Evolutionary conservation across 2,888 invertebrate species (phyloP), one percentile per base, ranked within the genome.

Genomic region (Phymatocera aterrima): DNA sequence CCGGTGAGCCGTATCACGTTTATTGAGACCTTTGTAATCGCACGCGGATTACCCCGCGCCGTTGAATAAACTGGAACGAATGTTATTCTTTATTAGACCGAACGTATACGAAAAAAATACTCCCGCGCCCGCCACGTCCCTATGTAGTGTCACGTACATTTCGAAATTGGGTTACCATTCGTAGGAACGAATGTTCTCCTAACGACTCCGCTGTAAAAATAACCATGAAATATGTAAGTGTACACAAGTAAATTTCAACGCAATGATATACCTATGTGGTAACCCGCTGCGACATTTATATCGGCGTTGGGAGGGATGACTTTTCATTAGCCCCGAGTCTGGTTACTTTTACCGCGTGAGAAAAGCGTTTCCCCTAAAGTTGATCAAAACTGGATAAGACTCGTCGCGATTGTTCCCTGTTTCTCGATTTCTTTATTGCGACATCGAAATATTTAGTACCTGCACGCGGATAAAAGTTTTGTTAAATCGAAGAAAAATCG

Each of bases 1-100:
- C 46, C 24, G 12, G 15, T 24, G 68, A 43, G 46, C 28, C 37
- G 18, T 31, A 6, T 34, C 34, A 48, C 48, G 8, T 72, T 72
- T 72, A 72, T 72, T 48, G 72, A 48, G 34, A 51, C 51, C 51
- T 34, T 51, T 51, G 68, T 46, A 68, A 43, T 72, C 18, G 18
- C 34, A 40, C 51, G 64, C 10, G n/a, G 68, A 10, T 51, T 51
- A 72, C 48, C n/a, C n/a, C n/a, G 51, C 10, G 1, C 48, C 48
- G 31, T 72, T n/a, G 18, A 72, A 51, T 51, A 34, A 48, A 10
- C 18, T 51, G 3, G 21, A n/a, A 34, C 18, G 21, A 72, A 72
- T 72, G 31, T 72, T 48, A 72, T 48, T 51, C 48, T 51, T 64
- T 60, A 65, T 40, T 34, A 70, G 31, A 46, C 21, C 5, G 31